phyloP scores from a whole-genome alignment of 2,113 vertebrate species.

The Crocuta crocuta region DNA sequence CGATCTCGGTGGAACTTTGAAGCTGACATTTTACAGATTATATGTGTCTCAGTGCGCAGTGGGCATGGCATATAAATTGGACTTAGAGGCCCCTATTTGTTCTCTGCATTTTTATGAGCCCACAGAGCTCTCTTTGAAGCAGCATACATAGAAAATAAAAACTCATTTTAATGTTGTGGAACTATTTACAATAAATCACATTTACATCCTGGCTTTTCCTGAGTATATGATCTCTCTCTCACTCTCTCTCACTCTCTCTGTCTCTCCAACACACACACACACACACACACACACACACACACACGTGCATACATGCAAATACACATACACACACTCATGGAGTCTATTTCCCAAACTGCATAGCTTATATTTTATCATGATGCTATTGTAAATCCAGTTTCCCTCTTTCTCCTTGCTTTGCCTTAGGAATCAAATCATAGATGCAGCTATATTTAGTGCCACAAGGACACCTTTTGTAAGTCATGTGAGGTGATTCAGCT shows the following conservation, averaged over 20 bases:
- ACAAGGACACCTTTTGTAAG: constrained; percentile 72
- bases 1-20: constrained; percentile 95
- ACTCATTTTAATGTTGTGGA: constrained; percentile 90
- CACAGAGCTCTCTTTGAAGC: constrained; percentile 92
- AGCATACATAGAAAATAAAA: constrained; percentile 90
- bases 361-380: constrained; percentile 42
- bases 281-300: not conserved
- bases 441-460: constrained; percentile 1
- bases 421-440: not conserved
- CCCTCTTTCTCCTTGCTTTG: constrained; percentile 53
- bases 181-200: constrained; percentile 91
- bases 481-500: constrained; percentile 70
- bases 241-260: not conserved
- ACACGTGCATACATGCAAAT: not conserved
- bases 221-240: constrained; percentile 31
- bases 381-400: not conserved
- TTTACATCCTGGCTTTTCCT: constrained; percentile 87
- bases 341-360: constrained; percentile 6
- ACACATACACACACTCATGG: not conserved
- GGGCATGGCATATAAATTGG: constrained; percentile 92
- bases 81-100: constrained; percentile 92
- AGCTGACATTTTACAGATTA: constrained; percentile 95
- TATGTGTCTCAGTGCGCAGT: constrained; percentile 90
- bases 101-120: constrained; percentile 92
- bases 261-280: not conserved